A percentile compares a stretch with the other conserved stretches of the same genome.
Evolutionary conservation across 2,113 vertebrate species (phyloP).

Genomic region (Speoplatyrhinus poulsoni): DNA sequence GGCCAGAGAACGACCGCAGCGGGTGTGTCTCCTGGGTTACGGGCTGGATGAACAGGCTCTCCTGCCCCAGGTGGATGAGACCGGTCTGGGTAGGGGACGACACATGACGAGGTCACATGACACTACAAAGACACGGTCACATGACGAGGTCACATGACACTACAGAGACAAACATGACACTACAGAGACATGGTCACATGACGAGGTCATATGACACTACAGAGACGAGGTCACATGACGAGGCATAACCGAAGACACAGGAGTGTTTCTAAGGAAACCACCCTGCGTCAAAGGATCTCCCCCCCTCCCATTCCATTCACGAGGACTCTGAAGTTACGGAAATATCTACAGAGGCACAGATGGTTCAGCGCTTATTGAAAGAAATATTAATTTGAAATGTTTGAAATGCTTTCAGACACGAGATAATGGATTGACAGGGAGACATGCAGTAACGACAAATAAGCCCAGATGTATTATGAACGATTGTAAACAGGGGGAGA

Average conservation of each 20-base stretch:
- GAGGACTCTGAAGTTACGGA: not conserved
- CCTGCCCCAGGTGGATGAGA: slow-evolving; percentile 84
- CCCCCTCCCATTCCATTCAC: not conserved
- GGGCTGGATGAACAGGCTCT: slow-evolving; percentile 86
- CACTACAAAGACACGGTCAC: no score
- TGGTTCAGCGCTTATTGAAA: not conserved
- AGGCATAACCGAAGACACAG: no score
- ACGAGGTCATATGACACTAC: not conserved
- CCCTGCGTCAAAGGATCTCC: not conserved
- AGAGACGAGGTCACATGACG: not conserved
- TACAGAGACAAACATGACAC: slow-evolving; percentile 8
- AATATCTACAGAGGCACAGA: not conserved
- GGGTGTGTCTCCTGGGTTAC: slow-evolving; percentile 62
- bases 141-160: not conserved
- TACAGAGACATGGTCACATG: slow-evolving; percentile 7
- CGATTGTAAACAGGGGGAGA: not conserved
- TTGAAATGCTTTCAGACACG: not conserved
- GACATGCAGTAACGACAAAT: not conserved
- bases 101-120: not conserved
- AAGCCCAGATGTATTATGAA: not conserved
- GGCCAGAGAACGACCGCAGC: slow-evolving; percentile 74
- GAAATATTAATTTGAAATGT: not conserved
- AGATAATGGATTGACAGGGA: not conserved
- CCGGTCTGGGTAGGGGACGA: slow-evolving; percentile 79
- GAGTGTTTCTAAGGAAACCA: slow-evolving; percentile 1